Percentiles rank a stretch among this genome's conserved stretches.
phyloP scores from a whole-genome alignment of 2,888 invertebrate genomes.

The Erebia aethiops region DNA sequence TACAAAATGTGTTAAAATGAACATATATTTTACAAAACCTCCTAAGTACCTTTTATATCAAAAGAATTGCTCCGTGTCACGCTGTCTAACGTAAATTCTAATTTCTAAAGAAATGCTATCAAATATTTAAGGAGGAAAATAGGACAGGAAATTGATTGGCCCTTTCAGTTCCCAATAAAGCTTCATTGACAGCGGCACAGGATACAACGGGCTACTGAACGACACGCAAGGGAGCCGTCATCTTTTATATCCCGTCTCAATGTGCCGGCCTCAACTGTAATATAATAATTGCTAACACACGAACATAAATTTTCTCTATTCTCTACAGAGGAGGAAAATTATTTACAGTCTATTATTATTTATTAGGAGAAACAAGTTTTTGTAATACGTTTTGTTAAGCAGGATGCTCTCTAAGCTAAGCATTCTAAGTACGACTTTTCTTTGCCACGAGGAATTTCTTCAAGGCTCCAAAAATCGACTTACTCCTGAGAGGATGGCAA shows the following conservation, averaged over 20 bases:
- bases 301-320: slow-evolving; percentile 15
- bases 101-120: slow-evolving; percentile 15
- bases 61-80: background rate
- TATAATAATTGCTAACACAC: slow-evolving; percentile 18
- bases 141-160: slow-evolving; percentile 65
- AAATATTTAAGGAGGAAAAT: slow-evolving; percentile 46
- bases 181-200: slow-evolving; percentile 57
- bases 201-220: slow-evolving; percentile 50
- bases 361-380: background rate
- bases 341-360: background rate
- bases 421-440: no score
- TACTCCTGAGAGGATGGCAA: no score
- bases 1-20: no score
- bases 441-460: no score
- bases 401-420: no score
- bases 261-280: slow-evolving; percentile 43
- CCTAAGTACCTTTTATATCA: background rate
- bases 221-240: slow-evolving; percentile 56
- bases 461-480: no score
- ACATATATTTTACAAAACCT: background rate
- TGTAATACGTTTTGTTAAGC: background rate
- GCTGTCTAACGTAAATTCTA: slow-evolving; percentile 1
- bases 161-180: slow-evolving; percentile 64
- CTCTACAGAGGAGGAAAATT: background rate
- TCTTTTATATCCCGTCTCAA: slow-evolving; percentile 54